Conservation (phyloP, 2,797 vertebrate genomes). For the Gallinago solitaria region DNA sequence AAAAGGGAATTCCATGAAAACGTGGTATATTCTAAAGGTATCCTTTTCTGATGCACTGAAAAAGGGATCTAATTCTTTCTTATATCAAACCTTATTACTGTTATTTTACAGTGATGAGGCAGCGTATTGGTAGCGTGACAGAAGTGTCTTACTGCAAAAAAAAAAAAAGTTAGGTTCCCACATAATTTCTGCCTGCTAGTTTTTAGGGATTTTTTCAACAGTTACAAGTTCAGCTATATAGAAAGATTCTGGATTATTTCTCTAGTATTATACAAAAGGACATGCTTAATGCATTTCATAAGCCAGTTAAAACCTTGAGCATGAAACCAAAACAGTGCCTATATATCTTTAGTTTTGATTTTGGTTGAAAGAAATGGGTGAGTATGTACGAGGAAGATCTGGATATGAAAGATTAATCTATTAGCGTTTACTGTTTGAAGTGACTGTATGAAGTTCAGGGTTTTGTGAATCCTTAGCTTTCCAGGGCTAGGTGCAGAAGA, state of each 20-base stretch:
- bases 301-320: background rate
- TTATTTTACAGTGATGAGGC: background rate
- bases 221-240: background rate
- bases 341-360: background rate
- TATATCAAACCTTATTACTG: background rate
- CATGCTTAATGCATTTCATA: background rate
- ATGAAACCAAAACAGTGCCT: background rate
- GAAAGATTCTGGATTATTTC: background rate
- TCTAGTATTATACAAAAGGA: background rate
- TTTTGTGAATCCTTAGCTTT: background rate
- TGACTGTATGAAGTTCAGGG: background rate
- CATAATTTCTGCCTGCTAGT: background rate
- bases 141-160: background rate
- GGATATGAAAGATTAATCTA: background rate
- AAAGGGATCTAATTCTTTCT: background rate
- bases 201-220: background rate
- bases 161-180: background rate
- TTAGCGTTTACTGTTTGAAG: background rate
- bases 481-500: background rate
- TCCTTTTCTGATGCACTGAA: background rate
- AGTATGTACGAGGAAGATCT: background rate
- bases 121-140: accelerated
- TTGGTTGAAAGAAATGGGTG: background rate
- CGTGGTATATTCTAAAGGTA: background rate
- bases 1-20: background rate